Evolutionary conservation across 1,140 invertebrate genomes (phyloP), one percentile per base, ranked within the genome.

Genomic region (Agrypnia vestita): DNA sequence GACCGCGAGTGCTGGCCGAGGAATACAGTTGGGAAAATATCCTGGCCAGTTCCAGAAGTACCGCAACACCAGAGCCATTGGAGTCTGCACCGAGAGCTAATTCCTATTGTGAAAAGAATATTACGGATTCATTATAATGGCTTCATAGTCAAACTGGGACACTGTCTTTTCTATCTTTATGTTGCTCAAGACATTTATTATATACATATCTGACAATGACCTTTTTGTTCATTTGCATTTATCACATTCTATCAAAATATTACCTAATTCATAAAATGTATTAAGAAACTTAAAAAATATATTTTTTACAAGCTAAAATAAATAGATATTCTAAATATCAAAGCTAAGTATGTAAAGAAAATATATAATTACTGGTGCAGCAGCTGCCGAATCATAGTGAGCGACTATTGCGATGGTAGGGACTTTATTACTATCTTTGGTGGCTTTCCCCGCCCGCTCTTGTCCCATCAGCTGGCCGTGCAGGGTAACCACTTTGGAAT

Each of bases 21-120:
- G 94, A 92, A 87, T 99, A 99, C n/a, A 99, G 90, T 77, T 94
- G 93, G 12, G 97, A 97, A 87, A 99, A 97, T 15, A 99, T 86
- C 82, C 97, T 90, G 0, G 96, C 93, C 46, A 99, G 87, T 89
- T 99, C 96, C 53, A 99, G 86, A 11, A 99, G 85, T 74, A 96
- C 93, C 9, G 96, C 93, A 11, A 97, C 93, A 75, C 98, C 98
- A 79, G 97, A 97, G 9, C 94, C 97, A 91, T 99, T 99, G 0
- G 97, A 97, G 87, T 99, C 97, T 4, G 94, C 94, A 49, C 97
- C 97, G 88, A 91, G 92, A 10, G 96, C 93, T 21, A 98, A 85
- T 79, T 95, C 95, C 96, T 97, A 85, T 47, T 86, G 86, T 82
- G 55, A 12, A 11, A 25, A n/a, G 21, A 43, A 67, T 35, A 6